These are phyloP conservation scores for Lucifuga dentata DNA, from an alignment of 2,113 vertebrate species.

Conservation along the genomic window DNA sequence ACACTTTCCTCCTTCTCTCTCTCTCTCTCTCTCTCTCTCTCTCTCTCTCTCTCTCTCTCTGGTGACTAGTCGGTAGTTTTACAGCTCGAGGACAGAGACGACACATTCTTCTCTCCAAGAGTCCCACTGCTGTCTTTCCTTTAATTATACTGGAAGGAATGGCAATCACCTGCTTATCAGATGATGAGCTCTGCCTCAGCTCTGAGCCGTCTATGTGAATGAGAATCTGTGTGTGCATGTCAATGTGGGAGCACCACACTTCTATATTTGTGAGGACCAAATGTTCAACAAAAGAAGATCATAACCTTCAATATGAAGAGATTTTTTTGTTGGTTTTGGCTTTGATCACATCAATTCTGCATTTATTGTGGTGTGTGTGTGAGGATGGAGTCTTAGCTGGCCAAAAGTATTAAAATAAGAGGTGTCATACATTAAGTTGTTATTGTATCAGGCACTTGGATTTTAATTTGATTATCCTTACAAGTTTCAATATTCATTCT, in stretches of 20 bases:
- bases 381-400: too few species aligned
- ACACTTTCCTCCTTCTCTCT: slow-evolving; percentile 20
- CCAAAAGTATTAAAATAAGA: too few species aligned
- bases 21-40: slow-evolving; percentile 1
- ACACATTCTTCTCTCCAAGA: slow-evolving; percentile 22
- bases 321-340: too few species aligned
- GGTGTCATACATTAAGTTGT: too few species aligned
- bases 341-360: too few species aligned
- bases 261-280: slow-evolving; percentile 13
- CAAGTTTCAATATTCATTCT: not conserved
- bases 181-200: slow-evolving; percentile 62
- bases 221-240: slow-evolving; percentile 7
- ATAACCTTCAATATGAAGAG: too few species aligned
- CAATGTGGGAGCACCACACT: not conserved
- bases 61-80: slow-evolving; percentile 49
- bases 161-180: slow-evolving; percentile 54
- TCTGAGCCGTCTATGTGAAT: slow-evolving; percentile 25
- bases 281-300: too few species aligned
- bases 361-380: too few species aligned
- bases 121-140: slow-evolving; percentile 49
- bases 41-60: slow-evolving; percentile 10
- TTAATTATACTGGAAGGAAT: slow-evolving; percentile 65
- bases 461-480: too few species aligned
- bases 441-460: too few species aligned
- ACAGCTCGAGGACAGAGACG: slow-evolving; percentile 48